Percentiles rank a stretch among this genome's conserved stretches.
Conservation (phyloP, 2,113 vertebrate species). For the Bettongia penicillata region DNA sequence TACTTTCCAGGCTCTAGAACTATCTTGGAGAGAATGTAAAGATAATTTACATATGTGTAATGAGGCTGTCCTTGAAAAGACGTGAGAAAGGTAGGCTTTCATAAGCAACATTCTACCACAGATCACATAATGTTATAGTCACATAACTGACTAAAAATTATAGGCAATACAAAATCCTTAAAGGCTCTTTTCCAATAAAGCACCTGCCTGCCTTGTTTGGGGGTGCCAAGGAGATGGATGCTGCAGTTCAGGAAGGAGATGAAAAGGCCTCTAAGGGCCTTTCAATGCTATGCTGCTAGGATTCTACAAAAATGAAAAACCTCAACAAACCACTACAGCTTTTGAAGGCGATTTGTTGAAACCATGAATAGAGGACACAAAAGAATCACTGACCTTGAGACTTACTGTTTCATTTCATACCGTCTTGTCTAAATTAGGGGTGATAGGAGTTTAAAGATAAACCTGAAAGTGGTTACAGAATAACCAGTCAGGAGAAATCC, state of each 20-base stretch:
- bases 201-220: background rate
- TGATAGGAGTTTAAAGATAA: no score
- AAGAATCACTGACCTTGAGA: slow-evolving; percentile 32
- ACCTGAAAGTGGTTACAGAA: no score
- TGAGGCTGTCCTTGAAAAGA: background rate
- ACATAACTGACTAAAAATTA: background rate
- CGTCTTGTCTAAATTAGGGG: slow-evolving; percentile 1
- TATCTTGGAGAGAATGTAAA: background rate
- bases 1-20: background rate
- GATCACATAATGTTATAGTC: background rate
- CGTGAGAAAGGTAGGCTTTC: background rate
- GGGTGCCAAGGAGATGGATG: background rate
- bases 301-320: slow-evolving; percentile 35
- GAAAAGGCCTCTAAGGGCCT: no score
- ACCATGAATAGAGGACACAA: slow-evolving; percentile 48
- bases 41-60: background rate
- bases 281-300: background rate
- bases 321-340: slow-evolving; percentile 32
- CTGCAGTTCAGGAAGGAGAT: background rate
- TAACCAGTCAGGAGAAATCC: no score
- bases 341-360: slow-evolving; percentile 47
- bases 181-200: background rate
- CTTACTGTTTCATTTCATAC: slow-evolving; percentile 24
- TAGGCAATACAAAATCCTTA: background rate
- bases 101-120: background rate